Base-by-base conservation (phyloP, 1,140 invertebrate species). In the Psilanteris sp. region DNA sequence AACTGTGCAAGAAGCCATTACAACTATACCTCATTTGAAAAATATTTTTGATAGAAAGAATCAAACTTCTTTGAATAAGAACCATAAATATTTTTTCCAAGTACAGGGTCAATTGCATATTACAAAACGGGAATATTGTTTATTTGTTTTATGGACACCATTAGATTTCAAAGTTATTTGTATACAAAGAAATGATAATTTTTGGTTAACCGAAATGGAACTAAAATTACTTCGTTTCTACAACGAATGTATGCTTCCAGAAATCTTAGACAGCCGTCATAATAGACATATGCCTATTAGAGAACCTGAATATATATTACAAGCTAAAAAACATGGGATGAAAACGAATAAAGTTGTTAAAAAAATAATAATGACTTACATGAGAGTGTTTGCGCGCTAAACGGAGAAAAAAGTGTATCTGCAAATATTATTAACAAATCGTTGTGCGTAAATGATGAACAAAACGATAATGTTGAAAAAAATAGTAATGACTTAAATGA, bases 41-140 rank as follows among this genome's bases (percentile, higher is more conserved):
- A 27, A 1, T 20, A 41, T 57, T n/a, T 66, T 74, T 26, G 36
- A 74, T 24, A 18, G 52, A 16, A 11, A 15, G 67, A 78, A 32
- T 14, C 0, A 1, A 0, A 18, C 16, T 27, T 13, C 1, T 9
- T 22, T 50, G 44, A 50, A 50, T 34, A 9, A n/a, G 0, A 50
- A 50, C 4, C 44, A 50, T 4, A 50, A 34, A 31, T 46, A 46
- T 26, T 31, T 31, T 31, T 46, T 31, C 18, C 43, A 46, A 10
- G 10, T 46, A 10, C 27, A 46, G 11, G 26, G 26, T 6, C 24
- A 27, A 27, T 8, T 43, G 6, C 20, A 43, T 43, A 26, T 43
- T 14, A 34, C 31, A 15, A 5, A 34, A 14, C 5, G 13, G 15
- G 1, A 14, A 34, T 34, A 34, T 34, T 34, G 31, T 34, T 4